phyloP scores from a whole-genome alignment of 2,113 vertebrate genomes.

The Okapia johnstoni region DNA sequence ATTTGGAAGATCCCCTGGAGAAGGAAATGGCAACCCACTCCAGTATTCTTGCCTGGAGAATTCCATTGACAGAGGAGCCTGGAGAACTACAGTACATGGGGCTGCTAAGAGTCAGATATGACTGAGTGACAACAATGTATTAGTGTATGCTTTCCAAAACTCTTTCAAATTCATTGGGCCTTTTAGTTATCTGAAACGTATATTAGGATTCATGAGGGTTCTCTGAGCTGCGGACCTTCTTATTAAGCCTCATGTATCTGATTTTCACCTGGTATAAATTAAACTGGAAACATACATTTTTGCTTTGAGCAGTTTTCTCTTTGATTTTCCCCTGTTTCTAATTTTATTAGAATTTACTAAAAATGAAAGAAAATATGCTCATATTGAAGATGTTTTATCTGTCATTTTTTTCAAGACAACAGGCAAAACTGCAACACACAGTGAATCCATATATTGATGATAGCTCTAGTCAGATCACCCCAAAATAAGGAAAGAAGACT shows the following conservation, averaged over 20 bases:
- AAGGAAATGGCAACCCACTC: background rate
- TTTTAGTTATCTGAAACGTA: background rate
- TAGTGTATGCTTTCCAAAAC: background rate
- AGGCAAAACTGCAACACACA: background rate
- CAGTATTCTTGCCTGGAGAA: background rate
- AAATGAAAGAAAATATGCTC: background rate
- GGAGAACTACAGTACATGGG: background rate
- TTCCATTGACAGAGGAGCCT: background rate
- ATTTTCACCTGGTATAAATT: background rate
- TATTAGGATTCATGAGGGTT: background rate
- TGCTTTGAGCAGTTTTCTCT: conserved; percentile 11
- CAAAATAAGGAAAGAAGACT: background rate
- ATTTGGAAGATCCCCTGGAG: background rate
- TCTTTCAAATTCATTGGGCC: background rate
- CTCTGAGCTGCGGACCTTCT: background rate
- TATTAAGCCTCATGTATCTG: background rate
- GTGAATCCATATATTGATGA: background rate
- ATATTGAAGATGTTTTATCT: background rate
- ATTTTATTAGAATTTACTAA: conserved; percentile 24
- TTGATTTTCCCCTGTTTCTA: background rate
- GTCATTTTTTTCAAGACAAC: background rate
- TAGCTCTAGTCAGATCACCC: background rate
- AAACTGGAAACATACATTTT: background rate
- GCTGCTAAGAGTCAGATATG: background rate
- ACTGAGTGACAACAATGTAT: background rate